Conservation (phyloP, 2,888 invertebrate genomes). For the Dusona sp. region DNA sequence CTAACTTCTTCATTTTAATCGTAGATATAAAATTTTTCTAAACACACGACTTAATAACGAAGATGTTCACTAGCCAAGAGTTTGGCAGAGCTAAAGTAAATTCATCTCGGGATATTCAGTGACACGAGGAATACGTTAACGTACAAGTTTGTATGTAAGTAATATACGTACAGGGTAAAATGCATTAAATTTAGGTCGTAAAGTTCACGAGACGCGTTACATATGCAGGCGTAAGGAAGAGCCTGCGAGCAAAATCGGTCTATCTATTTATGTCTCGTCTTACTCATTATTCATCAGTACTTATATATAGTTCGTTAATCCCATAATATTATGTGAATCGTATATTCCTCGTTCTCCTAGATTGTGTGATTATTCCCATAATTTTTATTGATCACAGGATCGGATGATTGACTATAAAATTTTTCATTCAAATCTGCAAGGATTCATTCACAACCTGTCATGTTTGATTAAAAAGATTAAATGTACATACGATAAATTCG, state of each 20-base stretch:
- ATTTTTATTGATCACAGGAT: neutral
- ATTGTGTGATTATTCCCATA: neutral
- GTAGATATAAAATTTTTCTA: neutral
- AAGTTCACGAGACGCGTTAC: constrained; percentile 18
- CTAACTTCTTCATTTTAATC: neutral
- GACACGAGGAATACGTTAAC: neutral
- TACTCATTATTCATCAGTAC: constrained; percentile 9
- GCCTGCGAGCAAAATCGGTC: neutral
- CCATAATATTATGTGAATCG: neutral
- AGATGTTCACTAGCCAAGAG: neutral
- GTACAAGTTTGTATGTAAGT: neutral
- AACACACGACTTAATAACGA: neutral
- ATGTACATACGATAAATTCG: neutral
- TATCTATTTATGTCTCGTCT: constrained; percentile 15
- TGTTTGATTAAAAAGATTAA: neutral
- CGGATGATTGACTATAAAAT: neutral
- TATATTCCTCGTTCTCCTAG: neutral
- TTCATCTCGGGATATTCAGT: constrained; percentile 8
- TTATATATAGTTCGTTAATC: neutral
- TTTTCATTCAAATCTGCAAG: neutral
- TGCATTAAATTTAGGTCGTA: constrained; percentile 38
- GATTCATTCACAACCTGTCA: neutral
- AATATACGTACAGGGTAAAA: neutral
- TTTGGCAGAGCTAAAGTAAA: neutral
- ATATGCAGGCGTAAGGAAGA: constrained; percentile 18